phyloP scores from a whole-genome alignment of 2,113 vertebrate species.

The Xerus inauris region DNA sequence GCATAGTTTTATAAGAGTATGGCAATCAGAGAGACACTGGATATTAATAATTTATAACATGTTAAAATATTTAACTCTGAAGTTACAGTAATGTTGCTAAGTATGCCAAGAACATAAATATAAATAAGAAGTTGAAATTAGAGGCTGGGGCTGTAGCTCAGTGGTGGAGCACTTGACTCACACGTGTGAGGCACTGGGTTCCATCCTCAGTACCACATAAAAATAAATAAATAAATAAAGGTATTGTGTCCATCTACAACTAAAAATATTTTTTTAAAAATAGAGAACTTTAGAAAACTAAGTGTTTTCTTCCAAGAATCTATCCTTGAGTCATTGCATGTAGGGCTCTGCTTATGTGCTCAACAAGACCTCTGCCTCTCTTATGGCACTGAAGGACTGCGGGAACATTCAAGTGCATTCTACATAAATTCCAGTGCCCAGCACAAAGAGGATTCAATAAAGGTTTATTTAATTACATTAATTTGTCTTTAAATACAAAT shows the following conservation, averaged over 20 bases:
- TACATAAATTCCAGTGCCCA: not conserved
- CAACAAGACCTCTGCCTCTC: not conserved
- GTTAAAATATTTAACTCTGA: conserved; percentile 30
- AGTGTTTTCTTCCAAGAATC: not conserved
- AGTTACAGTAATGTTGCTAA: conserved; percentile 5
- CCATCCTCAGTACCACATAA: too few species aligned
- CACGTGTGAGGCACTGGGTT: too few species aligned
- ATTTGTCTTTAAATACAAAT: not conserved
- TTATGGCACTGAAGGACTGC: not conserved
- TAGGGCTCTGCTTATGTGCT: not conserved
- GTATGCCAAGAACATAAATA: not conserved
- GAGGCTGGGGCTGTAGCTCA: too few species aligned
- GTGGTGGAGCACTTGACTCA: too few species aligned
- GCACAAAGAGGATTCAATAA: not conserved
- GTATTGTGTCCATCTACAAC: too few species aligned
- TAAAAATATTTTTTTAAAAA: too few species aligned
- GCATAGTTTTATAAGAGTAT: not conserved
- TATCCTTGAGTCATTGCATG: not conserved
- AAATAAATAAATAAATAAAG: too few species aligned
- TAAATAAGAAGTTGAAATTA: not conserved
- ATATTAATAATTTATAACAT: not conserved
- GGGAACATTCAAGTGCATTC: not conserved
- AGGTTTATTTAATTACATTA: not conserved
- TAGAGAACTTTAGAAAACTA: not conserved
- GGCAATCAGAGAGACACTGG: not conserved